These are phyloP conservation scores for Passer montanus DNA, from an alignment of 2,113 vertebrate species.

Conservation along the genomic window DNA sequence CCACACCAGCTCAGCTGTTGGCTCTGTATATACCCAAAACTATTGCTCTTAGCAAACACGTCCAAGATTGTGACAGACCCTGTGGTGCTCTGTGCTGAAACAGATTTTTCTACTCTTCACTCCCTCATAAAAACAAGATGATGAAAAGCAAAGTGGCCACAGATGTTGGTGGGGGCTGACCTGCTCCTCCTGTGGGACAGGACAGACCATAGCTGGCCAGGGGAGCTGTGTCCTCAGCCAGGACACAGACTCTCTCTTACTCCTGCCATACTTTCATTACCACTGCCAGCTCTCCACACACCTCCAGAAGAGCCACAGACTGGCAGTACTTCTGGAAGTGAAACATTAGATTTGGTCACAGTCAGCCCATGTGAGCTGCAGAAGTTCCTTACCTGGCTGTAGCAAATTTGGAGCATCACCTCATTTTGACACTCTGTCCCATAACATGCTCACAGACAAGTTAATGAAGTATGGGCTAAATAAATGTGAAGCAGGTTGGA, in stretches of 20 bases:
- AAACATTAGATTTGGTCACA: neutral
- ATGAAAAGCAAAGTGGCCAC: neutral
- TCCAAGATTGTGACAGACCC: neutral
- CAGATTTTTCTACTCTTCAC: neutral
- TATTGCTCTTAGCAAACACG: neutral
- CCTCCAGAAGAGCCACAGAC: neutral
- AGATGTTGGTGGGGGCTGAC: neutral
- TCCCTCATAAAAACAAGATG: neutral
- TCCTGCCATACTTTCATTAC: neutral
- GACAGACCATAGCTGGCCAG: neutral
- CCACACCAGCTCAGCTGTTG: neutral
- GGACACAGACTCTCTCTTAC: neutral
- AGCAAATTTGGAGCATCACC: neutral
- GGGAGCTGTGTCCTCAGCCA: neutral
- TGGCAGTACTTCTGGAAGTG: neutral
- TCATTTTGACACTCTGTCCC: neutral
- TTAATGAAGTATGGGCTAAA: neutral
- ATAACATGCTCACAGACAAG: neutral
- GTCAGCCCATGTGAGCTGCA: neutral
- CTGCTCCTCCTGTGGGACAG: neutral
- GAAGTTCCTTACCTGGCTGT: neutral
- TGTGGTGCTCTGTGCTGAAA: neutral
- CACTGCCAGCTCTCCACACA: neutral
- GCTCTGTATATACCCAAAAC: neutral
- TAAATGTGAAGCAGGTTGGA: neutral